Evolutionary conservation across 2,113 vertebrate species (phyloP).

Genomic region (Recurvirostra avosetta): DNA sequence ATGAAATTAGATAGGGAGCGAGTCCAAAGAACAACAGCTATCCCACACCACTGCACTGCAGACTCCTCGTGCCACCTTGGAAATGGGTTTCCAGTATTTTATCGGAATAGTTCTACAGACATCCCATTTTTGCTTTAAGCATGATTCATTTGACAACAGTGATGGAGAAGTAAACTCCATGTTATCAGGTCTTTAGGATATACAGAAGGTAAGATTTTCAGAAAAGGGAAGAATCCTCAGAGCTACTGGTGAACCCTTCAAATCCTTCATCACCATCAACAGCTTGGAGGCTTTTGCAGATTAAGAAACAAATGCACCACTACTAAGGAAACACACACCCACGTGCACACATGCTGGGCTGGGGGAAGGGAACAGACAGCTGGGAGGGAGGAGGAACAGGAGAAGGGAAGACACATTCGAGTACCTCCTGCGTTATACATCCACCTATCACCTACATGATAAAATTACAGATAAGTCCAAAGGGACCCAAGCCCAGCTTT

Average conservation of each 20-base stretch:
- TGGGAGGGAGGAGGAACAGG: background rate
- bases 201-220: background rate
- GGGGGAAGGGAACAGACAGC: background rate
- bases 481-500: background rate
- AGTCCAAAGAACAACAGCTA: background rate
- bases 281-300: slow-evolving; percentile 22
- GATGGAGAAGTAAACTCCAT: background rate
- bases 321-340: slow-evolving; percentile 16
- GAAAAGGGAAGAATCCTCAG: background rate
- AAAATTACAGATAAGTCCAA: background rate
- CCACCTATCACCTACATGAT: background rate
- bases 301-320: slow-evolving; percentile 26
- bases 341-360: background rate
- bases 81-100: background rate
- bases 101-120: background rate
- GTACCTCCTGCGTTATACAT: background rate
- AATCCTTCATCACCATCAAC: background rate
- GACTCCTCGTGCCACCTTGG: background rate
- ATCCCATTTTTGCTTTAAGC: background rate
- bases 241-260: background rate
- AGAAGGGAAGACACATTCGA: background rate
- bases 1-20: background rate
- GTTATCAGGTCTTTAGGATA: background rate
- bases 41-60: background rate
- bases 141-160: background rate